phyloP scores from a whole-genome alignment of 2,888 invertebrate species.

The Opisthograptis luteolata region DNA sequence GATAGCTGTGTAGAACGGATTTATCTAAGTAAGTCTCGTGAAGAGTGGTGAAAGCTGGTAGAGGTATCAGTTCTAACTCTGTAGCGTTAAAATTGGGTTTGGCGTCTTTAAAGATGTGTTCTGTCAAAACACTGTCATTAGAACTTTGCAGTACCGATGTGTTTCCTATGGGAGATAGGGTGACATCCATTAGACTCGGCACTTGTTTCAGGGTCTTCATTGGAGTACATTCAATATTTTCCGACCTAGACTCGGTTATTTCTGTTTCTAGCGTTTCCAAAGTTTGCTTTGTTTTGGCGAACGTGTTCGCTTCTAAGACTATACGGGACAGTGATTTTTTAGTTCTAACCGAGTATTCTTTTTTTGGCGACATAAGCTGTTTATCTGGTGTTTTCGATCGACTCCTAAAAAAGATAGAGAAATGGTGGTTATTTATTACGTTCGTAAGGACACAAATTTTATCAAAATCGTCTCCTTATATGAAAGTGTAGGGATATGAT shows the following conservation, averaged over 20 bases:
- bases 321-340: constrained; percentile 72
- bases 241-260: constrained; percentile 41
- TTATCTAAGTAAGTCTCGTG: constrained; percentile 61
- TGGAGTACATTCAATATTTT: constrained; percentile 69
- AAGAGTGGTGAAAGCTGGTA: constrained; percentile 62
- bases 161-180: constrained; percentile 72
- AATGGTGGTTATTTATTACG: background rate
- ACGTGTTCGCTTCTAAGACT: constrained; percentile 74
- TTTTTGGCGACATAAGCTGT: constrained; percentile 64
- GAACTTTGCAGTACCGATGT: constrained; percentile 72
- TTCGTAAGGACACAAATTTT: background rate
- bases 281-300: constrained; percentile 65
- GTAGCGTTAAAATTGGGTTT: constrained; percentile 46
- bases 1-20: constrained; percentile 67
- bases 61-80: constrained; percentile 44
- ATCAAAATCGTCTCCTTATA: too few relatives aligned
- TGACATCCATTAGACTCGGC: constrained; percentile 65
- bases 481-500: too few relatives aligned
- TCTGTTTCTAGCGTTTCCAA: constrained; percentile 53
- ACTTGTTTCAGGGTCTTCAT: constrained; percentile 62
- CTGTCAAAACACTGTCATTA: constrained; percentile 55
- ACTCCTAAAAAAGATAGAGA: constrained; percentile 4
- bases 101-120: constrained; percentile 46
- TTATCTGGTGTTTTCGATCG: constrained; percentile 72
- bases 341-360: constrained; percentile 54